Conservation (phyloP, 2,113 vertebrate species). For the Anarhynchus alexandrinus region DNA sequence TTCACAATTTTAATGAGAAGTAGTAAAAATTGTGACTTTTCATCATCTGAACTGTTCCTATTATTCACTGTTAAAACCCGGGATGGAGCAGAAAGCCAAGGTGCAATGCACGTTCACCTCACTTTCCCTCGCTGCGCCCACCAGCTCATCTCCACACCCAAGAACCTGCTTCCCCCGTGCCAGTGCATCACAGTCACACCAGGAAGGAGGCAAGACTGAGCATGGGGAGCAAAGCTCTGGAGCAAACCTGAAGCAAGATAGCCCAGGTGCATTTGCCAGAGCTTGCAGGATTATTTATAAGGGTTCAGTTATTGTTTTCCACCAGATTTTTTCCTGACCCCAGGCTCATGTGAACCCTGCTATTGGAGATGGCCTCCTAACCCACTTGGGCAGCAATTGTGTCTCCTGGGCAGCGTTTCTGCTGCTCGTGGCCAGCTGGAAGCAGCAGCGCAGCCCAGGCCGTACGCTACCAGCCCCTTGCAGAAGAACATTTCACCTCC, state of each 20-base stretch:
- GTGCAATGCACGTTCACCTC: neutral
- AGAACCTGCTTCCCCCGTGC: neutral
- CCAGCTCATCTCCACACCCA: neutral
- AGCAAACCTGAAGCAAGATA: neutral
- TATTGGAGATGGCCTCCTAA: neutral
- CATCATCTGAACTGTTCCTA: neutral
- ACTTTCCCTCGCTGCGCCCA: no score
- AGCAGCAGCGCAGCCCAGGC: neutral
- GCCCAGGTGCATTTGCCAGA: neutral
- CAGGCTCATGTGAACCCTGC: neutral
- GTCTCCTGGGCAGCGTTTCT: neutral
- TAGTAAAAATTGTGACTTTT: neutral
- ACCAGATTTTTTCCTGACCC: neutral
- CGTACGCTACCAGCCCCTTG: neutral
- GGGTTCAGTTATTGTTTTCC: neutral
- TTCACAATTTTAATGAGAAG: neutral
- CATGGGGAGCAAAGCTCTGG: neutral
- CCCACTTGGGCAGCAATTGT: neutral
- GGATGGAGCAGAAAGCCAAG: neutral
- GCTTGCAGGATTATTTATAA: neutral
- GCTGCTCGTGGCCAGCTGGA: neutral
- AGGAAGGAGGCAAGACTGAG: neutral
- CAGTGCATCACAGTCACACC: neutral
- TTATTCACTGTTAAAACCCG: neutral
- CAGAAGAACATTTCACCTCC: neutral